Percentiles rank a stretch among this genome's conserved stretches.
phyloP scores from a whole-genome alignment of 1,140 invertebrate species.

The Procambarus virginalis region DNA sequence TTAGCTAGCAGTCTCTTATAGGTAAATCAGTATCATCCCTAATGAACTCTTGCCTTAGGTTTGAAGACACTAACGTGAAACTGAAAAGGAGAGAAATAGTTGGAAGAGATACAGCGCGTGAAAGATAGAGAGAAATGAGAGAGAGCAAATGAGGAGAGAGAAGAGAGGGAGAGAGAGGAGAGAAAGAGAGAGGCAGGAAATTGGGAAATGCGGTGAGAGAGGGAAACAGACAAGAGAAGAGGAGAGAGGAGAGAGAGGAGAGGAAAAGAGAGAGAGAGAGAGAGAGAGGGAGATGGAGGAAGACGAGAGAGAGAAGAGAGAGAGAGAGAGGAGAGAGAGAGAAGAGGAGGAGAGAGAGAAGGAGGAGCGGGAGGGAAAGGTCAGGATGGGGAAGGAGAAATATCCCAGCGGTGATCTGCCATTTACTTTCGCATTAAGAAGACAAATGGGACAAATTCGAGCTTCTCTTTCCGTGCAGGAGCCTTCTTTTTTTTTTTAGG shows the following conservation, averaged over 20 bases:
- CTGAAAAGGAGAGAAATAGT: no score
- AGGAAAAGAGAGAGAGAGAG: background rate
- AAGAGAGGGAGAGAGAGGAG: no score
- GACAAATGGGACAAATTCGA: background rate
- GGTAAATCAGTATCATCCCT: no score
- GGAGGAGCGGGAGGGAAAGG: no score
- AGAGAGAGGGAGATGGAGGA: background rate
- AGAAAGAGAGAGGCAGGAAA: background rate
- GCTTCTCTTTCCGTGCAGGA: background rate
- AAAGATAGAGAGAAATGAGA: no score
- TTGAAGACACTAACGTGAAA: no score
- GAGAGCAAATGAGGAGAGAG: no score
- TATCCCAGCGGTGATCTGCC: background rate
- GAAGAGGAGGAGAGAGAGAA: no score
- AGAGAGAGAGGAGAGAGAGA: background rate
- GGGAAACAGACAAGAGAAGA: background rate
- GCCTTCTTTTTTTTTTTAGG: background rate
- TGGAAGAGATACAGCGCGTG: no score
- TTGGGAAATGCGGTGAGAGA: background rate
- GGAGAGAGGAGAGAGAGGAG: background rate
- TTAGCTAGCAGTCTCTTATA: no score
- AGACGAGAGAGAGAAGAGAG: background rate
- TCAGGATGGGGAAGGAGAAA: background rate
- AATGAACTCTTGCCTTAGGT: no score
- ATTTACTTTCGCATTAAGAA: background rate